Percentiles rank a stretch among this genome's conserved stretches.
phyloP scores from a whole-genome alignment of 2,797 vertebrate genomes.

The Rhinophrynus dorsalis region DNA sequence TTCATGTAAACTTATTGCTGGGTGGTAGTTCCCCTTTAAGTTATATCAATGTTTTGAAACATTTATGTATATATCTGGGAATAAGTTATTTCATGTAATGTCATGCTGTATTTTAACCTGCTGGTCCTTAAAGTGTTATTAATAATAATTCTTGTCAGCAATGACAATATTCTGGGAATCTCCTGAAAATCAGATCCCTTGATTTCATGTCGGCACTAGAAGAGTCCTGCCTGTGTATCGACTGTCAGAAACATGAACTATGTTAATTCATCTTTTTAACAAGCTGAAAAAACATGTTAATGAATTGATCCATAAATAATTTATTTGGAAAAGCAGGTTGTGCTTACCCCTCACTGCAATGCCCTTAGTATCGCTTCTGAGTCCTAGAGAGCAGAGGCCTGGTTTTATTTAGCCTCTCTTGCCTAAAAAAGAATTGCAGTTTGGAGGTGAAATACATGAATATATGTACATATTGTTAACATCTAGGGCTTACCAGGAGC shows the following conservation, averaged over 20 bases:
- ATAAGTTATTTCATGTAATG: no score
- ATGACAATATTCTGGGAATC: no score
- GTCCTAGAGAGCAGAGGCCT: slow-evolving; percentile 16
- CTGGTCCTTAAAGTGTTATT: no score
- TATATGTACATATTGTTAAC: slow-evolving; percentile 37
- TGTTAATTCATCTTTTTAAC: slow-evolving; percentile 25
- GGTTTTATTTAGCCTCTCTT: slow-evolving; percentile 7
- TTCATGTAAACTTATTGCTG: no score
- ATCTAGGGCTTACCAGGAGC: slow-evolving; percentile 2
- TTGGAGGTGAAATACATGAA: slow-evolving; percentile 17
- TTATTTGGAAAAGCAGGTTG: slow-evolving; percentile 27
- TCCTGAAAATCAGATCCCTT: no score
- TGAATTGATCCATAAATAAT: slow-evolving; percentile 36
- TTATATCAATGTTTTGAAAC: no score
- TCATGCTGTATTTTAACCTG: no score
- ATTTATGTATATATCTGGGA: no score
- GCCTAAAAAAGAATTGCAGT: slow-evolving; percentile 9
- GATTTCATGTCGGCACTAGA: no score
- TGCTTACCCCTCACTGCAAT: not conserved
- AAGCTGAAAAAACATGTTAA: slow-evolving; percentile 30
- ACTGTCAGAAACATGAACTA: not conserved
- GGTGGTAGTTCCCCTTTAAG: no score
- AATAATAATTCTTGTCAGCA: no score
- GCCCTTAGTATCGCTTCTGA: slow-evolving; percentile 11
- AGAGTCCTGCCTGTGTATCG: not conserved